A percentile compares a stretch with the other conserved stretches of the same genome.
phyloP scores from a whole-genome alignment of 1,140 invertebrate species.

The Calliphora vicina region DNA sequence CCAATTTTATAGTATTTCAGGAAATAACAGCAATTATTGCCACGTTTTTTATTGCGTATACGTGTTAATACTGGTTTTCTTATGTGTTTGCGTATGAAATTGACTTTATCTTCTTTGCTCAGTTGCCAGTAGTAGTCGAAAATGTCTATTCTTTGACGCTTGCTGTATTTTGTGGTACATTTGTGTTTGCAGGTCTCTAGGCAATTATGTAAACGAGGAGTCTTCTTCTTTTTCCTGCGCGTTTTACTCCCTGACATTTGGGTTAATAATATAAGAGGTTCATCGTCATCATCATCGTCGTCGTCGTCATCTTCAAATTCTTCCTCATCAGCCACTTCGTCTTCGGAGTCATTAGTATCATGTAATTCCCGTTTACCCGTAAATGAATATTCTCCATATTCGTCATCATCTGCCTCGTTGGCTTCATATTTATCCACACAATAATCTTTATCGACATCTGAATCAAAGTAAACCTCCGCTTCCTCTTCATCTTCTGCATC shows the following conservation, averaged over 20 bases:
- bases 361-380: background rate
- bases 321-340: background rate
- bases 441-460: background rate
- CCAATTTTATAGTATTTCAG: conserved; percentile 22
- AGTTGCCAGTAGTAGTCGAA: conserved; percentile 35
- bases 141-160: conserved; percentile 24
- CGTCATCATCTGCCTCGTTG: background rate
- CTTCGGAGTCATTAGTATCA: background rate
- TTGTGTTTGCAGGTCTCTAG: conserved; percentile 33
- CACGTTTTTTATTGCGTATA: background rate
- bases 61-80: conserved; percentile 17
- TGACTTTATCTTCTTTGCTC: conserved; percentile 25
- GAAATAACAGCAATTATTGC: conserved; percentile 29
- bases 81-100: conserved; percentile 24
- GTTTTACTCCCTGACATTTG: background rate
- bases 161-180: conserved; percentile 18
- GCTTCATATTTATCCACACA: background rate
- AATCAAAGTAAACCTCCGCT: background rate
- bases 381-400: background rate
- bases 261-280: background rate
- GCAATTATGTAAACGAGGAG: conserved; percentile 7
- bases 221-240: background rate
- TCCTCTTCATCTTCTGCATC: background rate
- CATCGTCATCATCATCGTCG: background rate
- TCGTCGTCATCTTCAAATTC: conserved; percentile 6